Evolutionary conservation across 2,113 vertebrate genomes (phyloP).

Genomic region (Tupaia tana): DNA sequence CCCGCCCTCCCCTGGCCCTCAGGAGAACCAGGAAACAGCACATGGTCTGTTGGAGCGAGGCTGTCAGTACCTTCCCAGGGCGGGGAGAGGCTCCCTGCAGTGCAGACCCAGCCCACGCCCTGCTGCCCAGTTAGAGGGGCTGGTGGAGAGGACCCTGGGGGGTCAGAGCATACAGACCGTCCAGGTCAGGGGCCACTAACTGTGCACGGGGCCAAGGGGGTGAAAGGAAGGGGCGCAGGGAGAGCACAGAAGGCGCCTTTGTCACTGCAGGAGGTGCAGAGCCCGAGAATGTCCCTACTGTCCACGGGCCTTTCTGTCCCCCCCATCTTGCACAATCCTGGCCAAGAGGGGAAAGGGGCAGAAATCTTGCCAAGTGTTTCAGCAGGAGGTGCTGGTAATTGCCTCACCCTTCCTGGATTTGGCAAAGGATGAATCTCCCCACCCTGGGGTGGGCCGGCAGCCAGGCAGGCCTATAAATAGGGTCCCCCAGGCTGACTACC

Average conservation of each 20-base stretch:
- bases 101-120: too few relatives aligned
- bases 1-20: not conserved
- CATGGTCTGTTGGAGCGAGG: fast-evolving
- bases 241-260: not conserved
- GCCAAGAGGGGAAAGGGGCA: not conserved
- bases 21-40: not conserved
- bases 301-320: not conserved
- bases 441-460: not conserved
- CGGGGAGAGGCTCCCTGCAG: fast-evolving
- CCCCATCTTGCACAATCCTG: slow-evolving; percentile 35
- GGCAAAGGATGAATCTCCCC: slow-evolving; percentile 45
- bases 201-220: not conserved
- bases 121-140: too few relatives aligned
- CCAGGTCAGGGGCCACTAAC: not conserved
- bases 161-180: not conserved
- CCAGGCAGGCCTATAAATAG: slow-evolving; percentile 58
- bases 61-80: not conserved
- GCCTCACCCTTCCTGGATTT: slow-evolving; percentile 68
- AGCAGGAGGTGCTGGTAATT: slow-evolving; percentile 1
- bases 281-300: not conserved
- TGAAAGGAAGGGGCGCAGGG: not conserved
- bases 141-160: not conserved
- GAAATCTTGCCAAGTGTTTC: slow-evolving; percentile 58
- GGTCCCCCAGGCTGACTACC: not conserved
- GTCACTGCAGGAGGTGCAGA: not conserved